Conservation (phyloP, 2,797 vertebrate genomes). For the Lagodon rhomboides region DNA sequence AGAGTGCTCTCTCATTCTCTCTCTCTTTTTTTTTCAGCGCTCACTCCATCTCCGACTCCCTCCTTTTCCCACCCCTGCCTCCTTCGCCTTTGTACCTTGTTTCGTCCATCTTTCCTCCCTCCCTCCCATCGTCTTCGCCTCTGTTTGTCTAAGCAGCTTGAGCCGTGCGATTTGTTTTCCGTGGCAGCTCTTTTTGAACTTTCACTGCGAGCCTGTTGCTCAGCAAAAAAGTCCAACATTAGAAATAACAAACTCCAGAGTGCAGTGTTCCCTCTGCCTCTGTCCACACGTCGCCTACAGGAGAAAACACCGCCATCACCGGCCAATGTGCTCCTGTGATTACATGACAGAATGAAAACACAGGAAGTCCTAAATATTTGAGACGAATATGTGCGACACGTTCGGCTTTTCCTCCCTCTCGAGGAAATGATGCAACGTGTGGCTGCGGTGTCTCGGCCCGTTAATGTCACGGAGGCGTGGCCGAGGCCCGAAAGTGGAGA, state of each 20-base stretch:
- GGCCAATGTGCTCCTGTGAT: neutral
- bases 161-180: constrained; percentile 47
- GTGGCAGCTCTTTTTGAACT: constrained; percentile 56
- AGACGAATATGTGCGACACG: neutral
- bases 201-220: constrained; percentile 44
- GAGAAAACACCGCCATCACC: constrained; percentile 10
- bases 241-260: constrained; percentile 31
- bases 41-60: constrained; percentile 23
- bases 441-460: constrained; percentile 2
- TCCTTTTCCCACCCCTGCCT: neutral
- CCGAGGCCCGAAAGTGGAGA: neutral
- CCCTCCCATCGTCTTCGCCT: constrained; percentile 21
- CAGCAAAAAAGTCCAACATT: constrained; percentile 48
- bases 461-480: constrained; percentile 5
- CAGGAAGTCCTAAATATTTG: constrained; percentile 16
- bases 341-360: neutral
- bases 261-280: constrained; percentile 1
- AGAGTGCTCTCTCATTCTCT: constrained; percentile 15
- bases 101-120: constrained; percentile 19
- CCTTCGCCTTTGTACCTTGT: neutral
- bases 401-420: neutral
- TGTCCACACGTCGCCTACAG: neutral
- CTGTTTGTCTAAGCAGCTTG: constrained; percentile 64
- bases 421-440: constrained; percentile 59
- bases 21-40: constrained; percentile 10